phyloP scores from a whole-genome alignment of 2,888 invertebrate species.

The Portevinia maculata region DNA sequence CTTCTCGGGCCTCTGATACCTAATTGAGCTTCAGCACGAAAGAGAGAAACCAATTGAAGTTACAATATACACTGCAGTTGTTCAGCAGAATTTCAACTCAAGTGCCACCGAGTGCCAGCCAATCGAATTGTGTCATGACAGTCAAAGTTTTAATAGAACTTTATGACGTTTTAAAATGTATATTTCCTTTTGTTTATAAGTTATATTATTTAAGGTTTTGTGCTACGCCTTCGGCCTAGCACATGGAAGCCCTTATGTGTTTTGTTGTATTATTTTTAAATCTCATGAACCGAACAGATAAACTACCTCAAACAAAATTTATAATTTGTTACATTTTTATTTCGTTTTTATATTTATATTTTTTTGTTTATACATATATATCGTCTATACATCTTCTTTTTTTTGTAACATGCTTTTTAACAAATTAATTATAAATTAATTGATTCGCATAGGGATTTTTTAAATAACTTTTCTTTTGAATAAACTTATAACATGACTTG shows the following conservation, averaged over 20 bases:
- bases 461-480: conserved; percentile 45
- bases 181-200: conserved; percentile 43
- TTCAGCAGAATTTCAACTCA: conserved; percentile 66
- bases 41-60: conserved; percentile 63
- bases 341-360: conserved; percentile 66
- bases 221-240: conserved; percentile 72
- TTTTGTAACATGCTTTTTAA: conserved; percentile 75
- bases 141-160: conserved; percentile 73
- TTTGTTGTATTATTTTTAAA: conserved; percentile 77
- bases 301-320: conserved; percentile 62
- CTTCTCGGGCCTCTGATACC: conserved; percentile 35
- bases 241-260: conserved; percentile 82
- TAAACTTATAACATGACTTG: conserved; percentile 61
- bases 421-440: conserved; percentile 83
- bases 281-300: conserved; percentile 53
- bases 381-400: conserved; percentile 39
- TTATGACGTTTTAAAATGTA: conserved; percentile 51
- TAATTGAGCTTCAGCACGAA: conserved; percentile 3
- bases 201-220: conserved; percentile 74
- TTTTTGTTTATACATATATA: conserved; percentile 58
- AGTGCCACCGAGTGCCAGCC: conserved; percentile 45
- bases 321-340: conserved; percentile 56
- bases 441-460: conserved; percentile 82
- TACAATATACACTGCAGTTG: conserved; percentile 67
- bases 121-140: conserved; percentile 66